These are phyloP conservation scores for Tetropium fuscum DNA, from an alignment of 2,888 invertebrate genomes.

Conservation along the genomic window DNA sequence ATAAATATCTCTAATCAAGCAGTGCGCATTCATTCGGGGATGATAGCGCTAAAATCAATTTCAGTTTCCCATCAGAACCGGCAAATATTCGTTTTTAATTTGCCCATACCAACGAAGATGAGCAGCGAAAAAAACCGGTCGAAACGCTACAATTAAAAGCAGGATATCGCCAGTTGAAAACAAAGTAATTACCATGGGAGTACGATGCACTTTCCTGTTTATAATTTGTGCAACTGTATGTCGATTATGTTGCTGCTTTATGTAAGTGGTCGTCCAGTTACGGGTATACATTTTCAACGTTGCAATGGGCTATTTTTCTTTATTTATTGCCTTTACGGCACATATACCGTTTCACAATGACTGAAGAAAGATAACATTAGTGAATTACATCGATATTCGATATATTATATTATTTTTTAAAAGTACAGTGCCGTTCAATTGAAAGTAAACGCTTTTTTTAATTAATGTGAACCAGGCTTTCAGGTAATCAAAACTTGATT, in stretches of 20 bases:
- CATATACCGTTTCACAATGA: too few relatives aligned
- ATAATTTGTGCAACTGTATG: conserved; percentile 24
- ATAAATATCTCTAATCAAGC: not conserved
- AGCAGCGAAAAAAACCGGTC: conserved; percentile 19
- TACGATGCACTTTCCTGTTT: conserved; percentile 14
- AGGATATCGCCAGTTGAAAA: conserved; percentile 45
- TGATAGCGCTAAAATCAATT: not conserved
- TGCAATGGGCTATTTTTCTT: conserved; percentile 21
- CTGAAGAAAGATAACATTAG: too few relatives aligned
- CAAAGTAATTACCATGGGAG: conserved; percentile 16
- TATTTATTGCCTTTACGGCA: too few relatives aligned
- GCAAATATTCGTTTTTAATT: conserved; percentile 17
- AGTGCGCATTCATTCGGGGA: not conserved
- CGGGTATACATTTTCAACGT: conserved; percentile 21
- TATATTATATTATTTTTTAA: too few relatives aligned
- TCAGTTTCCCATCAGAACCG: conserved; percentile 4
- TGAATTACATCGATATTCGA: too few relatives aligned
- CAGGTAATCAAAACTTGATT: too few relatives aligned
- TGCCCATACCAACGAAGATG: not conserved
- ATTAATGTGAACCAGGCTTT: too few relatives aligned
- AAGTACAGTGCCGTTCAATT: too few relatives aligned
- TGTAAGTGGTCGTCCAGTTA: conserved; percentile 27
- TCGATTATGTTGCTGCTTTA: conserved; percentile 21
- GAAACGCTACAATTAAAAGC: conserved; percentile 51
- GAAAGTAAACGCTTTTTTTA: too few relatives aligned